Evolutionary conservation across 2,888 invertebrate species (phyloP), one percentile per base, ranked within the genome.

Genomic region (Melanchra persicariae): DNA sequence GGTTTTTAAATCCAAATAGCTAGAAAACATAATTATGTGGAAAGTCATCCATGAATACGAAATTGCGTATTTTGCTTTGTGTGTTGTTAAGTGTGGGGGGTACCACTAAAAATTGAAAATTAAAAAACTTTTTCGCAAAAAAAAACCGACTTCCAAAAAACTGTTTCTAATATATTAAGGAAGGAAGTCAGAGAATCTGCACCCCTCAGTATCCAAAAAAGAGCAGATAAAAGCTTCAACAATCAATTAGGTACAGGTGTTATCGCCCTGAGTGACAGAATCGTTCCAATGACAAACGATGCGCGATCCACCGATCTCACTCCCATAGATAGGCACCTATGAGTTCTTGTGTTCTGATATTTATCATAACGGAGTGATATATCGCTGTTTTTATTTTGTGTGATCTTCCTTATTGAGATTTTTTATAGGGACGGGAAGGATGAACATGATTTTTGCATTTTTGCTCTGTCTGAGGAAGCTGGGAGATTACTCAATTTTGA

Each of bases 281-380:
- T 75, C 76, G 76, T 85, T 79, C 17, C 54, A 69, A 77, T 85
- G 87, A 85, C 75, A 75, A 81, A 85, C 61, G 85, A 77, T 49
- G 70, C 30, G 57, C 72, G 66, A 79, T 85, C 68, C 69, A 43
- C 24, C 22, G 65, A 73, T 71, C 67, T 75, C 43, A 67, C 49
- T 66, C 40, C 43, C 58, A 58, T 45, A 62, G 61, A 45, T 70
- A n/a, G 49, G 22, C n/a, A 51, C 15, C 24, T 15, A 67, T 10
- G 52, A 61, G 69, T 62, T 75, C 82, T 81, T 84, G 70, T 79
- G 59, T 70, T 74, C 62, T 22, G 55, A 45, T 52, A 75, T 75
- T 22, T 74, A 55, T 79, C 59, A 79, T 47, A 79, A 7, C 60
- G 8, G 10, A 49, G 12, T 72, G 24, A 73, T 54, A 26, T 58